Conservation (phyloP, 2,113 vertebrate species). For the Epinephelus moara region DNA sequence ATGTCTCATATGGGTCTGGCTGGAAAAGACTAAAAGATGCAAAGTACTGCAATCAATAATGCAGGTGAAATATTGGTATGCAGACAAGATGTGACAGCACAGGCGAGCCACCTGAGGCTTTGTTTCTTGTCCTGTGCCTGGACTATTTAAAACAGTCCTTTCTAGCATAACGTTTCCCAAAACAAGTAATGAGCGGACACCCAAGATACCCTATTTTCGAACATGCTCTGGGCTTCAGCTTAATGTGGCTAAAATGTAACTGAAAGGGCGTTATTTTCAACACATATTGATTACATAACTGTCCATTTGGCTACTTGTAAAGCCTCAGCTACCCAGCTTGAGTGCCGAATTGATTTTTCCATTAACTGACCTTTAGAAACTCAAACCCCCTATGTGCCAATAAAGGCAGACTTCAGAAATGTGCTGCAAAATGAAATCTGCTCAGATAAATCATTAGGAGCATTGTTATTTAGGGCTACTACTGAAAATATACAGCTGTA, state of each 20-base stretch:
- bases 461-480: not conserved
- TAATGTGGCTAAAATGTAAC: constrained; percentile 47
- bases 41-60: constrained; percentile 76
- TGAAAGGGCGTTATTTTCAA: constrained; percentile 50
- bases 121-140: constrained; percentile 8
- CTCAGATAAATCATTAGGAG: not conserved
- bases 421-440: not conserved
- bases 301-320: constrained; percentile 51
- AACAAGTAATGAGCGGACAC: constrained; percentile 26
- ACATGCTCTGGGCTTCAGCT: not conserved
- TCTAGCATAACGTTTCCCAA: constrained; percentile 10
- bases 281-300: constrained; percentile 60
- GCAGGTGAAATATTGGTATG: constrained; percentile 71
- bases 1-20: constrained; percentile 51
- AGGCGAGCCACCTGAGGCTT: constrained; percentile 42
- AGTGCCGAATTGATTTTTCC: constrained; percentile 58
- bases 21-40: constrained; percentile 46
- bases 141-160: constrained; percentile 46
- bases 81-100: constrained; percentile 68
- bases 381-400: constrained; percentile 5
- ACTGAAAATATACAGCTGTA: not conserved
- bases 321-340: constrained; percentile 34
- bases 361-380: constrained; percentile 58
- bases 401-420: constrained; percentile 23
- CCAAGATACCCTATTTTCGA: not conserved